Evolutionary conservation across 2,888 invertebrate genomes (phyloP).

Genomic region (Cantharis nigra): DNA sequence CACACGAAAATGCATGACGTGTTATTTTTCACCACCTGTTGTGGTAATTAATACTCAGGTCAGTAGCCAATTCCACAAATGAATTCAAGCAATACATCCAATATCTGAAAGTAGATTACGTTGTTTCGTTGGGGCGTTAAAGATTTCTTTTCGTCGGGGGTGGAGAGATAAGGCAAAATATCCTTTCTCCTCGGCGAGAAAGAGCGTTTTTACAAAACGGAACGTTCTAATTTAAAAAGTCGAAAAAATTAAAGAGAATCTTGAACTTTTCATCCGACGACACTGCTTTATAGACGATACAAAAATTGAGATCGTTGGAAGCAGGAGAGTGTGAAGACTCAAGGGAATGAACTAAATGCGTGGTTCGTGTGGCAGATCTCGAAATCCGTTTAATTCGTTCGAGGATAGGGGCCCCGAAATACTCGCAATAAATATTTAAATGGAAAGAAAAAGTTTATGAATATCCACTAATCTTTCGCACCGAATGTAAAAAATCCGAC

Average conservation of each 20-base stretch:
- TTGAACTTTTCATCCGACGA: slow-evolving; percentile 6
- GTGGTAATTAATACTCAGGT: slow-evolving; percentile 39
- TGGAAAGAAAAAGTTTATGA: slow-evolving; percentile 32
- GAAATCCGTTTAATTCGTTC: slow-evolving; percentile 38
- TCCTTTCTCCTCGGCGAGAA: background rate
- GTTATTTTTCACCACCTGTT: slow-evolving; percentile 40
- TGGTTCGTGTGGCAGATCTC: slow-evolving; percentile 39
- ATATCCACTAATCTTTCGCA: background rate
- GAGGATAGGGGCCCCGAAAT: slow-evolving; percentile 31
- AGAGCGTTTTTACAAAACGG: background rate
- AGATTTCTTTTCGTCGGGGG: background rate
- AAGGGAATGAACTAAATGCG: slow-evolving; percentile 32
- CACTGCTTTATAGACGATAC: slow-evolving; percentile 17
- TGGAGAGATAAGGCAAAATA: background rate
- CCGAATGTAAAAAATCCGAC: background rate
- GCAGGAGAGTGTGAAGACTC: slow-evolving; percentile 18
- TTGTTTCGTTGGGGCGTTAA: background rate
- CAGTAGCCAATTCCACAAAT: slow-evolving; percentile 42
- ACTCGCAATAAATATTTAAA: slow-evolving; percentile 43
- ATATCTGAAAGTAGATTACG: slow-evolving; percentile 38
- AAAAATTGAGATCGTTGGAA: slow-evolving; percentile 24
- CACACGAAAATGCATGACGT: slow-evolving; percentile 8
- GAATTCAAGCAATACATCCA: slow-evolving; percentile 41
- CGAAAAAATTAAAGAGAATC: background rate
- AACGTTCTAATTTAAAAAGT: background rate